Percentiles rank a stretch among this genome's conserved stretches.
phyloP scores from a whole-genome alignment of 1,140 invertebrate genomes.

The Cardiocondyla obscurior region DNA sequence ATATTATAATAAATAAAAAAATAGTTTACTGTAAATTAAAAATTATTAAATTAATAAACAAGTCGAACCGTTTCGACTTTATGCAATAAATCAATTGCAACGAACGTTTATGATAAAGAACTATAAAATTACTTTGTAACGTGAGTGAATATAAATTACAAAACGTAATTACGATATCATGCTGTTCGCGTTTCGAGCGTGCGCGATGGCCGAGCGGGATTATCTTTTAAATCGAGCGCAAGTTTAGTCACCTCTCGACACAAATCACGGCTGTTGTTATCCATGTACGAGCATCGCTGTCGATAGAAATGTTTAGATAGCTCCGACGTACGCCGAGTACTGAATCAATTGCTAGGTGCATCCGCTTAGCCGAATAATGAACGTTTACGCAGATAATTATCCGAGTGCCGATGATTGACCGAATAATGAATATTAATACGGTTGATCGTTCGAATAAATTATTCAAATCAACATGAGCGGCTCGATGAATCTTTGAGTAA shows the following conservation, averaged over 20 bases:
- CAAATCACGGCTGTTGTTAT: constrained; percentile 38
- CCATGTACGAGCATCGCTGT: constrained; percentile 2
- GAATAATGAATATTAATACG: constrained; percentile 70
- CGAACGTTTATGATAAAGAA: constrained; percentile 9
- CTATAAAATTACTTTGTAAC: background rate
- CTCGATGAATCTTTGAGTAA: constrained; percentile 57
- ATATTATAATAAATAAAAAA: too few species aligned
- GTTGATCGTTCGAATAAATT: constrained; percentile 65
- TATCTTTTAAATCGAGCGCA: constrained; percentile 25
- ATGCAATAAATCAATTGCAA: background rate
- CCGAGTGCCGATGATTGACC: constrained; percentile 58
- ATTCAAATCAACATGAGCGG: constrained; percentile 50
- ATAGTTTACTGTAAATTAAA: too few species aligned
- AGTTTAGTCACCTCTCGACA: constrained; percentile 46
- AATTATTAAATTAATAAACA: too few species aligned
- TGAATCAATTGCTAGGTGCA: constrained; percentile 57
- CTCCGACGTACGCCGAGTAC: constrained; percentile 4
- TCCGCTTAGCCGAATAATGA: constrained; percentile 59
- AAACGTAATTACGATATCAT: background rate
- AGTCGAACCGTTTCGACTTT: too few species aligned
- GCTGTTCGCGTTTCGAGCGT: background rate
- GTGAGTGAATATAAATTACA: background rate
- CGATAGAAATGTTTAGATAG: constrained; percentile 55
- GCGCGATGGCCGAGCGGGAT: background rate
- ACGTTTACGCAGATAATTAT: constrained; percentile 68